phyloP scores from a whole-genome alignment of 35 echinoderm and acorn worm genomes.

The Acanthaster planci region DNA sequence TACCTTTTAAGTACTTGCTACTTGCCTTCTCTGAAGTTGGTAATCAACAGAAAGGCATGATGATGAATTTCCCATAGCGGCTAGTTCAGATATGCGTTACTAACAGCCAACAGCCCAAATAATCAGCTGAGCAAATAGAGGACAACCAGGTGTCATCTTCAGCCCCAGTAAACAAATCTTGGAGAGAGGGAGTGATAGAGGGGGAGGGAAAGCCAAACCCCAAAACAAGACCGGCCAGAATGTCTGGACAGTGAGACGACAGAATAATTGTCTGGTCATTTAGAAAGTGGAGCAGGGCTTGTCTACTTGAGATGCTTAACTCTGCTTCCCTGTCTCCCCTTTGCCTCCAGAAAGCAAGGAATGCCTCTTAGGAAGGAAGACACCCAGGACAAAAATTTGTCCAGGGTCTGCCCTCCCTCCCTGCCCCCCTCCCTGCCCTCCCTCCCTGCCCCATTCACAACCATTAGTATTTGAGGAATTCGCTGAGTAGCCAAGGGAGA shows the following conservation, averaged over 20 bases:
- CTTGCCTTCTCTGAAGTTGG: too few relatives aligned
- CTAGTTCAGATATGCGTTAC: too few relatives aligned
- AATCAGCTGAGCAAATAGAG: neutral
- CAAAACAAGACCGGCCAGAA: neutral
- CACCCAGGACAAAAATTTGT: too few relatives aligned
- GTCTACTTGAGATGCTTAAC: constrained; percentile 26
- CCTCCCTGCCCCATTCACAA: neutral
- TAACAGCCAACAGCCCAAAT: neutral
- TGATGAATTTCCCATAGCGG: too few relatives aligned
- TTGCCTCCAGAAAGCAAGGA: too few relatives aligned
- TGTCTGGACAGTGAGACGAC: constrained; percentile 8
- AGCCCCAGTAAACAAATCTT: constrained; percentile 11
- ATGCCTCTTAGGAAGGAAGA: too few relatives aligned
- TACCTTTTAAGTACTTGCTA: too few relatives aligned
- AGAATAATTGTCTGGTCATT: constrained; percentile 30
- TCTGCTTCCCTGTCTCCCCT: neutral
- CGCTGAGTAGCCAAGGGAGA: neutral
- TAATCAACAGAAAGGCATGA: too few relatives aligned
- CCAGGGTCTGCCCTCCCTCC: neutral
- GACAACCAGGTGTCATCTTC: constrained; percentile 11
- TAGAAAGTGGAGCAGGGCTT: neutral
- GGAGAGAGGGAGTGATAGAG: too few relatives aligned
- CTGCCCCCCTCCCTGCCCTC: neutral
- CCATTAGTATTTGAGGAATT: constrained; percentile 15
- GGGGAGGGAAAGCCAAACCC: neutral